Conservation (phyloP, 2,797 vertebrate genomes). For the Gallinago solitaria region DNA sequence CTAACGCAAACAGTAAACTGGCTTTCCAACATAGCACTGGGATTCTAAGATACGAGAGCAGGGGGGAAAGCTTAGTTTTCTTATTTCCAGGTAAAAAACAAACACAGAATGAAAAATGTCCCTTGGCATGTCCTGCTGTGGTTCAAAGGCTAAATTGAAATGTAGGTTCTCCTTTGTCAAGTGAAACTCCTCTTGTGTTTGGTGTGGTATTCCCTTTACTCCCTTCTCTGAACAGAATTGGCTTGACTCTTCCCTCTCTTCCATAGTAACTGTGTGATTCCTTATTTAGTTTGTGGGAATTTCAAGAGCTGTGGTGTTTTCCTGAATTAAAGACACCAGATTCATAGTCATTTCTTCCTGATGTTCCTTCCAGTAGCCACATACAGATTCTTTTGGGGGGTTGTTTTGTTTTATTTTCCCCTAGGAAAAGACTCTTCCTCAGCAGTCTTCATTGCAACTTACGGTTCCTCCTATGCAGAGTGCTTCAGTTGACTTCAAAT, state of each 20-base stretch:
- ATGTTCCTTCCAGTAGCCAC: not conserved
- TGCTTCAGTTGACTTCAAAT: not conserved
- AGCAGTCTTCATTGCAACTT: not conserved
- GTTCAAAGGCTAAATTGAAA: slow-evolving; percentile 15
- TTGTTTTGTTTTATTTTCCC: not conserved
- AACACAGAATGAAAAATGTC: not conserved
- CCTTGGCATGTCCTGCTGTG: not conserved
- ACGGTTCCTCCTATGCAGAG: not conserved
- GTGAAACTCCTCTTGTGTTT: not conserved
- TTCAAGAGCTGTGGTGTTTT: not conserved
- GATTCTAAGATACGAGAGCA: not conserved
- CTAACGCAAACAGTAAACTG: not conserved
- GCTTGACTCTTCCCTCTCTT: not conserved
- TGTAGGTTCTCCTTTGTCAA: not conserved
- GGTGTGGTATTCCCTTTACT: not conserved
- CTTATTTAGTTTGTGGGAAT: slow-evolving; percentile 13
- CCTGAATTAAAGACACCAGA: not conserved
- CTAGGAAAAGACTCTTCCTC: not conserved
- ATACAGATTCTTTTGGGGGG: not conserved
- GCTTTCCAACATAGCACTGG: not conserved
- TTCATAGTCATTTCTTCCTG: not conserved
- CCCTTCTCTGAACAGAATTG: not conserved
- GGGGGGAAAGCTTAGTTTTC: not conserved
- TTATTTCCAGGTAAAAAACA: not conserved
- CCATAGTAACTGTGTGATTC: not conserved